phyloP scores from a whole-genome alignment of 2,113 vertebrate species.

The Leucopternis melanops region DNA sequence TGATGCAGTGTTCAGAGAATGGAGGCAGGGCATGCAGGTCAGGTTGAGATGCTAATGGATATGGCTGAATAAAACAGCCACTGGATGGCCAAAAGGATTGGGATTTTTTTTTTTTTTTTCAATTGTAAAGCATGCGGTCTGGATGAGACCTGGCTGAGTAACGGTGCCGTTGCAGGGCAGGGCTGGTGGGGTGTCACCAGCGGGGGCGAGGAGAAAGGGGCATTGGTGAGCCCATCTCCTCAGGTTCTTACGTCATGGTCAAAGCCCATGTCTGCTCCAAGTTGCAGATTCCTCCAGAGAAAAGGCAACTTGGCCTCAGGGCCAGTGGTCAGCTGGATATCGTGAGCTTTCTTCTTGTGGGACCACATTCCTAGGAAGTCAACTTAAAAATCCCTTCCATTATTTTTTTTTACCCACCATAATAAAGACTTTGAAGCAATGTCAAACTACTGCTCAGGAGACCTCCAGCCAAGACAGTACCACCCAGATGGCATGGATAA shows the following conservation, averaged over 20 bases:
- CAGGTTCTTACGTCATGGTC: not conserved
- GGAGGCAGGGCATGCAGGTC: not conserved
- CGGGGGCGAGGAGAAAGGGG: not conserved
- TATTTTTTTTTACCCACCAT: not conserved
- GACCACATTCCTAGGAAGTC: not conserved
- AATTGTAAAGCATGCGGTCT: not conserved
- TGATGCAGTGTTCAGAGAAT: not conserved
- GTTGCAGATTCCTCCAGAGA: not conserved
- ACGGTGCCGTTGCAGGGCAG: not conserved
- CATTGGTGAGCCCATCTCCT: not conserved
- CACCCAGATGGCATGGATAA: accelerated
- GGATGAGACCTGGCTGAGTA: not conserved
- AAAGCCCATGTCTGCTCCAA: not conserved
- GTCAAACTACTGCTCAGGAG: not conserved
- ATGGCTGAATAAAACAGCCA: not conserved
- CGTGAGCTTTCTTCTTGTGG: not conserved
- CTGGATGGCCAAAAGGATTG: not conserved
- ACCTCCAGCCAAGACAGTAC: not conserved
- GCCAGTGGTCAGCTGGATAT: not conserved
- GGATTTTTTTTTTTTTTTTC: not conserved
- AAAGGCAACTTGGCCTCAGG: not conserved
- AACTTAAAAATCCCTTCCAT: not conserved
- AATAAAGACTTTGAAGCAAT: not conserved
- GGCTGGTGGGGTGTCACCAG: not conserved
- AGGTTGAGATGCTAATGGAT: not conserved